A percentile compares a stretch with the other conserved stretches of the same genome.
These are phyloP conservation scores for Hyperoplus lanceolatus DNA, from an alignment of 2,797 vertebrate genomes.

Conservation along the genomic window DNA sequence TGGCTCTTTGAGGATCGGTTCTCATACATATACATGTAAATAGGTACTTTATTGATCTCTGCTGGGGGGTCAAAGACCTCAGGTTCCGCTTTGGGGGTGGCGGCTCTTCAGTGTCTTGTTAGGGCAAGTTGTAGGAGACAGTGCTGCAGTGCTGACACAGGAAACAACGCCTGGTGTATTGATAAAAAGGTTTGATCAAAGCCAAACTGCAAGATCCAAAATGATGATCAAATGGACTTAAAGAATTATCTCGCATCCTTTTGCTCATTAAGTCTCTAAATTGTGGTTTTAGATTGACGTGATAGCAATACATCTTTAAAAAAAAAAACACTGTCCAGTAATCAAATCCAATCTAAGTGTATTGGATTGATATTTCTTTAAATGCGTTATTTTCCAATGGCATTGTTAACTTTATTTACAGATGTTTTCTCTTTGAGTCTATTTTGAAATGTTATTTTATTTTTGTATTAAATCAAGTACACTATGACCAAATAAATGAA, in stretches of 20 bases:
- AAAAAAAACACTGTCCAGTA: background rate
- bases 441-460: background rate
- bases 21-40: constrained; percentile 22
- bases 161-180: background rate
- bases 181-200: background rate
- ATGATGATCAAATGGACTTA: background rate
- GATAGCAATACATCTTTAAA: background rate
- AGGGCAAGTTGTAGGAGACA: background rate
- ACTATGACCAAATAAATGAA: background rate
- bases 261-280: background rate
- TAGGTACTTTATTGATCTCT: constrained; percentile 1
- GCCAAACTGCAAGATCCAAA: background rate
- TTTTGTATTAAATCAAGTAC: background rate
- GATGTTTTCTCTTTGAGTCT: too few relatives aligned
- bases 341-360: background rate
- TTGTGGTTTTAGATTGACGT: background rate
- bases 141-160: background rate
- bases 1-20: background rate
- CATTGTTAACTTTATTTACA: background rate
- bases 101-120: background rate
- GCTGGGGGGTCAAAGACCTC: constrained; percentile 1
- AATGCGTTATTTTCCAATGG: background rate
- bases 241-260: background rate
- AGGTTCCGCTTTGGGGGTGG: background rate
- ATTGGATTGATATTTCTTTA: background rate